These are phyloP conservation scores for Nowickia ferox DNA, from an alignment of 2,888 invertebrate genomes.

Conservation along the genomic window DNA sequence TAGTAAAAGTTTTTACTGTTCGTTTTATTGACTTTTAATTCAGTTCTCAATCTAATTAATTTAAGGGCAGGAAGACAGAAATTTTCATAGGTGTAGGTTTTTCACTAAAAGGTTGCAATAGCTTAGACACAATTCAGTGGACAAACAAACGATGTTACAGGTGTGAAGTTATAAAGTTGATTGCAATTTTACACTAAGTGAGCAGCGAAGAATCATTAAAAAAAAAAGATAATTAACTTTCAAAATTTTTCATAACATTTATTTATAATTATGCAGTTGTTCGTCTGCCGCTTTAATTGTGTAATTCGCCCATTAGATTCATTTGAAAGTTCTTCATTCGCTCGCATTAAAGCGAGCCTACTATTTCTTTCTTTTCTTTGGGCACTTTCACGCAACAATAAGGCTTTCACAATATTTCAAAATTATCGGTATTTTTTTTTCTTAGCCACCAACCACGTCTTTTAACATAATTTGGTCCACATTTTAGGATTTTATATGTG, in stretches of 20 bases:
- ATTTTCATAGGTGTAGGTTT: background rate
- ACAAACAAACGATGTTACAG: background rate
- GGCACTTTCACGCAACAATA: conserved; percentile 14
- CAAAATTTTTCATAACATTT: background rate
- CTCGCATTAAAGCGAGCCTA: background rate
- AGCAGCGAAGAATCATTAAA: background rate
- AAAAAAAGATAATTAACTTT: too few relatives aligned
- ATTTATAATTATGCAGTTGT: background rate
- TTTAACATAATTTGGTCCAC: conserved; percentile 66
- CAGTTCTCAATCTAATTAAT: conserved; percentile 35
- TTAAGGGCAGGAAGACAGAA: conserved; percentile 51
- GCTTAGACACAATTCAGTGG: background rate
- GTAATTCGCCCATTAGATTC: background rate
- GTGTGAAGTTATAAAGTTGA: background rate
- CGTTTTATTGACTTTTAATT: background rate
- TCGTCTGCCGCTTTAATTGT: background rate
- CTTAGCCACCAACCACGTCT: conserved; percentile 43
- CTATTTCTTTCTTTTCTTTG: background rate
- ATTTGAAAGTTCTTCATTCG: background rate
- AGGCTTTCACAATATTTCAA: conserved; percentile 2
- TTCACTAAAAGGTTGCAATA: background rate
- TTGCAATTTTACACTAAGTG: background rate
- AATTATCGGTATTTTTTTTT: background rate
- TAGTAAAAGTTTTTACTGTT: conserved; percentile 21
- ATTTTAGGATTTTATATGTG: conserved; percentile 55